Conservation (phyloP, 2,797 vertebrate genomes). For the Sebastes alutus region DNA sequence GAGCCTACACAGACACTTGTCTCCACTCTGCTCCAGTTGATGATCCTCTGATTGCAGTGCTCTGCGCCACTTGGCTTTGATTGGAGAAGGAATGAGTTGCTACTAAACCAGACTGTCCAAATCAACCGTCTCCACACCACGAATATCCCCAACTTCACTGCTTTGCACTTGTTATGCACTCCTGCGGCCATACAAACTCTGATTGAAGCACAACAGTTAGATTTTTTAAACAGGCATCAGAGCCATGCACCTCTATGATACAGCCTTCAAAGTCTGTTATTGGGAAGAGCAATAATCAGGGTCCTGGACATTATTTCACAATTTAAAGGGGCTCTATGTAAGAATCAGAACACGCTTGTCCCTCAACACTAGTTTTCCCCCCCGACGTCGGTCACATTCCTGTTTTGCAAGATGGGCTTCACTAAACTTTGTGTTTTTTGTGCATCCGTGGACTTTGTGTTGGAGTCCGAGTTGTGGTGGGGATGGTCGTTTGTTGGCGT, state of each 20-base stretch:
- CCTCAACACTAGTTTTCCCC: too few relatives aligned
- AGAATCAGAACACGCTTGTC: too few relatives aligned
- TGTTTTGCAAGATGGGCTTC: too few relatives aligned
- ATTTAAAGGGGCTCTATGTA: too few relatives aligned
- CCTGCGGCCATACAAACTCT: slow-evolving; percentile 20
- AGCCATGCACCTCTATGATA: neutral
- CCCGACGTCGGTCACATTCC: too few relatives aligned
- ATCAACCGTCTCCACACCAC: slow-evolving; percentile 53
- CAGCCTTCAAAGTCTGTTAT: neutral
- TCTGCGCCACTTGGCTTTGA: slow-evolving; percentile 54
- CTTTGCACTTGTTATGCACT: slow-evolving; percentile 5
- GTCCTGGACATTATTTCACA: neutral
- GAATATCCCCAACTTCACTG: slow-evolving; percentile 28
- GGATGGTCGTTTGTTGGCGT: too few relatives aligned
- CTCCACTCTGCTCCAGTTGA: slow-evolving; percentile 38
- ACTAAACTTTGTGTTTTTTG: too few relatives aligned
- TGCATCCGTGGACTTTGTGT: too few relatives aligned
- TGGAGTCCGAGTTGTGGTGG: too few relatives aligned
- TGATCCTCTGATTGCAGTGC: slow-evolving; percentile 59
- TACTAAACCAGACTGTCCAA: slow-evolving; percentile 43
- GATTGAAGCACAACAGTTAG: slow-evolving; percentile 27
- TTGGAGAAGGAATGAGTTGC: slow-evolving; percentile 57
- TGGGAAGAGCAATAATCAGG: neutral
- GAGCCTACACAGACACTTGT: slow-evolving; percentile 46
- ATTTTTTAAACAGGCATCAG: neutral